Conservation (phyloP, 2,797 vertebrate species). For the Enteromius fasciolatus region DNA sequence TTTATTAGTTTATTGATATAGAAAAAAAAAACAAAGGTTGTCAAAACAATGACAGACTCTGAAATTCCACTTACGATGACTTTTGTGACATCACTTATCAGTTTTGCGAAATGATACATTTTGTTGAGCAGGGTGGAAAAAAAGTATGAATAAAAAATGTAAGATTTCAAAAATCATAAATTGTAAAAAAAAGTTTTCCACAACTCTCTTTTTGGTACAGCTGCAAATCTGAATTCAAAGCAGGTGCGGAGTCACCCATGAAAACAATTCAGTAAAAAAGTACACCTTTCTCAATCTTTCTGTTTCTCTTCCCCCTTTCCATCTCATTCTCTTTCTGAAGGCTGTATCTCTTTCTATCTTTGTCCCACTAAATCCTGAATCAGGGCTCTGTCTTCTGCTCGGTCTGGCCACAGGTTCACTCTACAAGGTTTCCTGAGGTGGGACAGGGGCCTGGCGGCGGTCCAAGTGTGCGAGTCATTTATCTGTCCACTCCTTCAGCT, state of each 20-base stretch:
- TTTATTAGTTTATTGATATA: background rate
- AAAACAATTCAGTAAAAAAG: constrained; percentile 57
- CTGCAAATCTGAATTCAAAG: background rate
- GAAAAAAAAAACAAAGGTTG: background rate
- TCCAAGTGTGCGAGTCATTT: constrained; percentile 77
- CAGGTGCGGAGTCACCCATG: constrained; percentile 59
- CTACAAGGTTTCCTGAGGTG: constrained; percentile 75
- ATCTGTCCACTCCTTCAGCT: constrained; percentile 75
- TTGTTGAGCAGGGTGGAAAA: background rate
- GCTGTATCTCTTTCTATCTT: constrained; percentile 34
- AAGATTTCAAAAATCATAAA: background rate
- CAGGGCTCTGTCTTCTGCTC: constrained; percentile 66
- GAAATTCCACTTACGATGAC: background rate
- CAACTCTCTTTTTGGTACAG: background rate
- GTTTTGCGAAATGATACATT: background rate
- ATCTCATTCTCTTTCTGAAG: constrained; percentile 46
- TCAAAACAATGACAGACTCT: background rate
- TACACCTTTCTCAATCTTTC: constrained; percentile 46
- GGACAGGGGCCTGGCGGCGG: constrained; percentile 68
- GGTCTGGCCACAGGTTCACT: constrained; percentile 63
- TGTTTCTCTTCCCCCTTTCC: constrained; percentile 47
- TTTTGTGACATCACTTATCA: background rate
- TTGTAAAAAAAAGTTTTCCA: background rate
- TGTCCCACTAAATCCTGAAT: constrained; percentile 55
- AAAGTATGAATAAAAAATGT: too few species aligned